These are phyloP conservation scores for Pogonocichla stellata DNA, from an alignment of 2,113 vertebrate species.

Conservation along the genomic window DNA sequence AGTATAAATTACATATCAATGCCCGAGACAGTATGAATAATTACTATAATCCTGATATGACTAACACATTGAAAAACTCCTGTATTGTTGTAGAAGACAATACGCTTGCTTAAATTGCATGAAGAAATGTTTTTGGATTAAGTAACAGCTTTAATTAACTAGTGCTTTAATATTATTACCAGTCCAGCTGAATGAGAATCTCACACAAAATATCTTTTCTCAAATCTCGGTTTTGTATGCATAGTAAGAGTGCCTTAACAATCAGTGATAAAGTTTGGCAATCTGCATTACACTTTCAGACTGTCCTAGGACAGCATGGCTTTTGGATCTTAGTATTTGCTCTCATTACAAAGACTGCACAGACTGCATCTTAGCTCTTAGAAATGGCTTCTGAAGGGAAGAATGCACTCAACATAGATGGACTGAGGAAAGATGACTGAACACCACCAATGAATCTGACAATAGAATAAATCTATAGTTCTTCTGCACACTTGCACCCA, in stretches of 20 bases:
- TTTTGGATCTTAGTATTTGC: background rate
- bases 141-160: background rate
- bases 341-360: background rate
- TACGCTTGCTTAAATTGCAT: background rate
- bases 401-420: background rate
- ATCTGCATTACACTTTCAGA: background rate
- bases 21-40: background rate
- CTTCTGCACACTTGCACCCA: background rate
- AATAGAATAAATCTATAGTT: background rate
- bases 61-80: background rate
- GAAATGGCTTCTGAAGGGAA: background rate
- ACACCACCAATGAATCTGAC: background rate
- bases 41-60: background rate
- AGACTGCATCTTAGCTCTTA: background rate
- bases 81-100: background rate
- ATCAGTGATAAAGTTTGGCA: background rate
- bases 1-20: background rate
- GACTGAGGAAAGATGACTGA: background rate
- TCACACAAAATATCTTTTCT: background rate
- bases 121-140: background rate
- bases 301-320: background rate
- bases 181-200: background rate
- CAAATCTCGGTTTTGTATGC: background rate
- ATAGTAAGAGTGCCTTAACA: background rate
- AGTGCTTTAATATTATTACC: background rate